Conservation (phyloP, 2,888 invertebrate genomes). For the Sclerodermus sp. region DNA sequence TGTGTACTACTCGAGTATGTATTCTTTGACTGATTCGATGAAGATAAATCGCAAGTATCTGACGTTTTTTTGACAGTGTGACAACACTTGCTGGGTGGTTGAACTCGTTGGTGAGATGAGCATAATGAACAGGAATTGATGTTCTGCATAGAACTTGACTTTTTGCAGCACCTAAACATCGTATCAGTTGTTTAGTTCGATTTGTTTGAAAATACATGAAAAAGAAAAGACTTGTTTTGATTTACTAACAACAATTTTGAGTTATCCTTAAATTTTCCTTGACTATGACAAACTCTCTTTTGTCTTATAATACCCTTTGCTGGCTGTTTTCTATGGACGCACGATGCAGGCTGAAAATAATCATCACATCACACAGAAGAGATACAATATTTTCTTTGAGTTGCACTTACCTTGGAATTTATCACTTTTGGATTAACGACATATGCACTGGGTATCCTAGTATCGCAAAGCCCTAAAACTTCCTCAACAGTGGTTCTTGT, state of each 20-base stretch:
- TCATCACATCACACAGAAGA: background rate
- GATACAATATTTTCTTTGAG: background rate
- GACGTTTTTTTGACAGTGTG: constrained; percentile 18
- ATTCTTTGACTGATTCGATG: constrained; percentile 10
- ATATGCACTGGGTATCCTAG: constrained; percentile 26
- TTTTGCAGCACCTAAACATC: constrained; percentile 4
- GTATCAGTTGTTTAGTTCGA: too few species aligned
- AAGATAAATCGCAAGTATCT: constrained; percentile 11
- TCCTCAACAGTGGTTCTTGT: constrained; percentile 72
- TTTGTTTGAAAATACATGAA: too few species aligned
- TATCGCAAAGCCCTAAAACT: constrained; percentile 47
- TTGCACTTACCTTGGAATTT: constrained; percentile 45
- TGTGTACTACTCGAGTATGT: constrained; percentile 15
- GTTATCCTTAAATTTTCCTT: constrained; percentile 24
- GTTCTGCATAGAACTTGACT: constrained; percentile 3
- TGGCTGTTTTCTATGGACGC: constrained; percentile 34
- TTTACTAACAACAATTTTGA: constrained; percentile 35
- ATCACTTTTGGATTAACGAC: constrained; percentile 57
- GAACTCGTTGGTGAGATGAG: constrained; percentile 12
- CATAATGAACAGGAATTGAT: constrained; percentile 5
- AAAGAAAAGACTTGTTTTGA: constrained; percentile 3
- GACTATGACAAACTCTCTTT: constrained; percentile 48
- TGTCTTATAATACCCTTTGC: constrained; percentile 45
- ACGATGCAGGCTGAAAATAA: constrained; percentile 33
- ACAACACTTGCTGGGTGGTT: constrained; percentile 28